A percentile compares a stretch with the other conserved stretches of the same genome.
These are phyloP conservation scores for Chiridota heheva DNA, from an alignment of 35 echinoderm and acorn worm species.

Conservation along the genomic window DNA sequence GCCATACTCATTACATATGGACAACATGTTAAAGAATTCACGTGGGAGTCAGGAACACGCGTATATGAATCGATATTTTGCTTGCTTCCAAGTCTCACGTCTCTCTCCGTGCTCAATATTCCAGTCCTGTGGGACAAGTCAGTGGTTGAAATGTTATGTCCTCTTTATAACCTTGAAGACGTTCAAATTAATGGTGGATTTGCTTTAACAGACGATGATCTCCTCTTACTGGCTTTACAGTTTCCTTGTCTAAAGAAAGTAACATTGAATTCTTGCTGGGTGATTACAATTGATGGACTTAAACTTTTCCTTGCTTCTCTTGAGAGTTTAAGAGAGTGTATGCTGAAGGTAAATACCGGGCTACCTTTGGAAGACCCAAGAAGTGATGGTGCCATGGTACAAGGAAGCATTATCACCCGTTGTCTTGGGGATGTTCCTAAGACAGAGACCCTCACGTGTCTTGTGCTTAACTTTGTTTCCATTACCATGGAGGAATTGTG, in stretches of 20 bases:
- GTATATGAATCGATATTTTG: constrained; percentile 83
- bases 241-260: constrained; percentile 62
- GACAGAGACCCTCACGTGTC: constrained; percentile 49
- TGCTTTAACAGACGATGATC: constrained; percentile 71
- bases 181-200: constrained; percentile 88
- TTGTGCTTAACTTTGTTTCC: constrained; percentile 78
- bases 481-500: constrained; percentile 92
- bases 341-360: constrained; percentile 81
- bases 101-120: constrained; percentile 61
- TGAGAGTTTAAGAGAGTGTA: constrained; percentile 49
- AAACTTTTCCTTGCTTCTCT: constrained; percentile 57
- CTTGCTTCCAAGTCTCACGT: constrained; percentile 66
- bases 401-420: constrained; percentile 62
- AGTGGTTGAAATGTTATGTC: constrained; percentile 73
- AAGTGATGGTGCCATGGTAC: constrained; percentile 86
- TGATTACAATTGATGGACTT: constrained; percentile 56
- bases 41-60: constrained; percentile 67
- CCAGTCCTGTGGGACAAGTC: constrained; percentile 86
- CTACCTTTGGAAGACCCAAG: constrained; percentile 75
- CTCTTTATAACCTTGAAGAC: constrained; percentile 60
- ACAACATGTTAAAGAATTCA: constrained; percentile 66
- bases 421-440: constrained; percentile 44
- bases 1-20: constrained; percentile 80
- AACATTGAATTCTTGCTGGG: constrained; percentile 79
- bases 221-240: constrained; percentile 58